Percentiles rank a stretch among this genome's conserved stretches.
Evolutionary conservation across 2,797 vertebrate species (phyloP).

Genomic region (Limnodromus scolopaceus): DNA sequence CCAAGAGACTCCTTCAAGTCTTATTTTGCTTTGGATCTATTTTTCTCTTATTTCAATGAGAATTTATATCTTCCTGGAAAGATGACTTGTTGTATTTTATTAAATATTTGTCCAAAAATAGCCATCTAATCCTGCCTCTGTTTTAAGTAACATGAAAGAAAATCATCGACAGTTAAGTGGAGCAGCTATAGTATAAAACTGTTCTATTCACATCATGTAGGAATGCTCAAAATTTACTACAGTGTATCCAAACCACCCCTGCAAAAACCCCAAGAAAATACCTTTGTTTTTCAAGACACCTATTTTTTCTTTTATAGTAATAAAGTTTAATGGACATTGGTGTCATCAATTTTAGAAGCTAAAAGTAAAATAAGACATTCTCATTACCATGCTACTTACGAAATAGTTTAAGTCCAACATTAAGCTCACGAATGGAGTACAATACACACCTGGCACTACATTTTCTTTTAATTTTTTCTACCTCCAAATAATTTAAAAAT

Average conservation of each 20-base stretch:
- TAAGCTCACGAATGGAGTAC: neutral
- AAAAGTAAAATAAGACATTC: neutral
- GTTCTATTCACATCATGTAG: neutral
- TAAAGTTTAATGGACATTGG: neutral
- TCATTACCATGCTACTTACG: neutral
- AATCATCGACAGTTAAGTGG: neutral
- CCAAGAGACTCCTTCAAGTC: neutral
- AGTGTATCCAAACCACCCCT: neutral
- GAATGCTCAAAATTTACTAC: neutral
- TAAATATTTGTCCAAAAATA: neutral
- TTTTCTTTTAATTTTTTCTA: neutral
- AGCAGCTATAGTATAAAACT: neutral
- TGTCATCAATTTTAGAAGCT: neutral
- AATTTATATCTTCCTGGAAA: neutral
- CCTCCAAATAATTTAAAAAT: neutral
- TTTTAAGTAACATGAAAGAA: neutral
- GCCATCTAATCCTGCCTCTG: neutral
- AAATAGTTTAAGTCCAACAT: neutral
- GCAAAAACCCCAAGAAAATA: neutral
- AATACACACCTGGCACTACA: neutral
- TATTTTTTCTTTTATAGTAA: neutral
- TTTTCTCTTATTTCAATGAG: neutral
- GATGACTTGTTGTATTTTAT: neutral
- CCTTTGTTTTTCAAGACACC: neutral
- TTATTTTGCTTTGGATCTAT: neutral